A percentile compares a stretch with the other conserved stretches of the same genome.
Evolutionary conservation across 2,113 vertebrate genomes (phyloP).

Genomic region (Empidonax alnorum): DNA sequence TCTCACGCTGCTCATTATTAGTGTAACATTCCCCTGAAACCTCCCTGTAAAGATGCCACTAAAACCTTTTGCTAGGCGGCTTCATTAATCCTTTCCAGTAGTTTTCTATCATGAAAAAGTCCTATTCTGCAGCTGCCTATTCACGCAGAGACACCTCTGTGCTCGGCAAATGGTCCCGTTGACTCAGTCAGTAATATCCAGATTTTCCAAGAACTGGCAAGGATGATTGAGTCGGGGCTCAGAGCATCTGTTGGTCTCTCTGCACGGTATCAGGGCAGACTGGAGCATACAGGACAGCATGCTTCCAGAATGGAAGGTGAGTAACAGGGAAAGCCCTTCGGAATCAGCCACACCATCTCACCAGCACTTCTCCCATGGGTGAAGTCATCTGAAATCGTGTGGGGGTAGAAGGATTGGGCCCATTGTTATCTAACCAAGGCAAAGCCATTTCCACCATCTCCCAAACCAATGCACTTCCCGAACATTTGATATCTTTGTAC

Average conservation of each 20-base stretch:
- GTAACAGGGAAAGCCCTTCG: background rate
- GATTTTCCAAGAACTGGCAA: background rate
- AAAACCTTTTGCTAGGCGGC: background rate
- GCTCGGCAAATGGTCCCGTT: accelerated
- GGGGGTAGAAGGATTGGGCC: background rate
- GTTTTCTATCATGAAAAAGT: background rate
- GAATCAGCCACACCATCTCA: background rate
- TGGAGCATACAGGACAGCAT: accelerated
- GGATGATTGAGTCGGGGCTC: background rate
- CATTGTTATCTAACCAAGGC: background rate
- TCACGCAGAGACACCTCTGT: background rate
- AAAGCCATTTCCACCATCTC: background rate
- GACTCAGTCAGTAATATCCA: background rate
- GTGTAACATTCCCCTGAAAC: background rate
- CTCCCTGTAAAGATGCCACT: background rate
- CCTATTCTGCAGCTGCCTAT: background rate
- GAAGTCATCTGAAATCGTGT: background rate
- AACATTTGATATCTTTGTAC: background rate
- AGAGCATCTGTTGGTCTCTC: background rate
- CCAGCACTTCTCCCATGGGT: background rate
- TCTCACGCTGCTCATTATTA: background rate
- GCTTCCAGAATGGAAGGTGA: background rate
- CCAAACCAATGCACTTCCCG: background rate
- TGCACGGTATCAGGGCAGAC: background rate
- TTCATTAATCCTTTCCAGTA: background rate